These are phyloP conservation scores for Propithecus perrieri DNA, from an alignment of 2,797 vertebrate species.

Conservation along the genomic window DNA sequence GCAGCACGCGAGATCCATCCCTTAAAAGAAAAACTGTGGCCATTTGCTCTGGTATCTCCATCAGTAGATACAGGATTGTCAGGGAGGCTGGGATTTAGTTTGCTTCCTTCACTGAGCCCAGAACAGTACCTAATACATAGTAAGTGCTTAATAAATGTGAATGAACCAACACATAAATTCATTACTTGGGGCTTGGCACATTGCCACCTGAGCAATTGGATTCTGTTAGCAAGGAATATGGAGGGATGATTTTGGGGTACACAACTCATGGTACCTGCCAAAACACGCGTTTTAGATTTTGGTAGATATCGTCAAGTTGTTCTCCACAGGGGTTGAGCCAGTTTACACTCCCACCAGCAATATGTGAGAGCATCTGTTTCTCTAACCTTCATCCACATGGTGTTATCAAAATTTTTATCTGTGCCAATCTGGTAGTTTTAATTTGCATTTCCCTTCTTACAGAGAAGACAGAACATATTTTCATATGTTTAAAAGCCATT, in stretches of 20 bases:
- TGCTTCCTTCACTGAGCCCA: not conserved
- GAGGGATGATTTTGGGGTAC: constrained; percentile 48
- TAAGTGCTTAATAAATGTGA: constrained; percentile 9
- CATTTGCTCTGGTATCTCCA: not conserved
- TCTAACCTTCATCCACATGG: constrained; percentile 69
- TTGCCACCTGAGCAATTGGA: constrained; percentile 57
- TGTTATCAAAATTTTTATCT: constrained; percentile 65
- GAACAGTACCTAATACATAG: not conserved
- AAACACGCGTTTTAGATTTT: constrained; percentile 48
- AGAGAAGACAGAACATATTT: constrained; percentile 46
- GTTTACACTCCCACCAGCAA: constrained; percentile 61
- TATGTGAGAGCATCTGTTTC: constrained; percentile 74
- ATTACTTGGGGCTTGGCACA: constrained; percentile 7
- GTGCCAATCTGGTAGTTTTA: constrained; percentile 62
- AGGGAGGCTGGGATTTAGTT: not conserved
- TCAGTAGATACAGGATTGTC: not conserved
- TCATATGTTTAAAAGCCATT: constrained; percentile 50
- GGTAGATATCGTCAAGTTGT: constrained; percentile 52
- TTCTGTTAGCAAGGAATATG: constrained; percentile 53
- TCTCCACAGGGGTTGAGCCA: not conserved
- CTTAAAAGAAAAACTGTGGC: not conserved
- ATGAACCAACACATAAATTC: not conserved
- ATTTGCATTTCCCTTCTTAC: constrained; percentile 54
- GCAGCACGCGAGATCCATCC: not conserved
- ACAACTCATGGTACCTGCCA: constrained; percentile 52